Conservation (phyloP, 2,113 vertebrate genomes). For the Acinonyx jubatus region DNA sequence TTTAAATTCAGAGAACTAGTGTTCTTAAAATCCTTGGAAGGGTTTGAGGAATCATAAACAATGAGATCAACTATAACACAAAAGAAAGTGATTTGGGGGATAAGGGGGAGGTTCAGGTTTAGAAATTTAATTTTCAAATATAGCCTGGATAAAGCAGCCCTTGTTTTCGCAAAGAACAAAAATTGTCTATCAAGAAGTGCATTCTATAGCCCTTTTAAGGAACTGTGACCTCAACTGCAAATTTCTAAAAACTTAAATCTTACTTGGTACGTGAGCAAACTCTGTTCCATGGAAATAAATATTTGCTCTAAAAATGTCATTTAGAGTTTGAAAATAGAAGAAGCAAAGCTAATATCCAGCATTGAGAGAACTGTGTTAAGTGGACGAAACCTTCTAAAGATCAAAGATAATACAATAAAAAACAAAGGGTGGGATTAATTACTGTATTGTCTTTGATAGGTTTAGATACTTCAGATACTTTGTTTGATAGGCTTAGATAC, state of each 20-base stretch:
- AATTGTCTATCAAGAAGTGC: background rate
- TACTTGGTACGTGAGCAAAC: background rate
- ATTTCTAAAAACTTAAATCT: conserved; percentile 43
- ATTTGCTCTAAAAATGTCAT: conserved; percentile 41
- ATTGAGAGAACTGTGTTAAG: background rate
- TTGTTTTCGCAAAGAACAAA: conserved; percentile 26
- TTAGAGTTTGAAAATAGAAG: conserved; percentile 43
- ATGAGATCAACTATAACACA: background rate
- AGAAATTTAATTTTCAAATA: conserved; percentile 42
- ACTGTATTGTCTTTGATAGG: no score
- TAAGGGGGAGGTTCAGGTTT: background rate
- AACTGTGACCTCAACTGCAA: conserved; percentile 9
- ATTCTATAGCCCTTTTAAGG: conserved; percentile 9
- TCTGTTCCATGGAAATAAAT: background rate
- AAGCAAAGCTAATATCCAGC: background rate
- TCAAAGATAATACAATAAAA: background rate
- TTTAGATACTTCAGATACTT: background rate
- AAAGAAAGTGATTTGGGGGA: background rate
- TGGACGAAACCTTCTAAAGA: background rate
- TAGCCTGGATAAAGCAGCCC: background rate
- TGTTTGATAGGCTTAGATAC: background rate
- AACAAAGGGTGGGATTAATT: no score
- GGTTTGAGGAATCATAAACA: background rate
- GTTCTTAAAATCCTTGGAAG: background rate
- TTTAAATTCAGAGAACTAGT: conserved; percentile 33